A percentile compares a stretch with the other conserved stretches of the same genome.
phyloP scores from a whole-genome alignment of 2,797 vertebrate genomes.

The Picus viridis region DNA sequence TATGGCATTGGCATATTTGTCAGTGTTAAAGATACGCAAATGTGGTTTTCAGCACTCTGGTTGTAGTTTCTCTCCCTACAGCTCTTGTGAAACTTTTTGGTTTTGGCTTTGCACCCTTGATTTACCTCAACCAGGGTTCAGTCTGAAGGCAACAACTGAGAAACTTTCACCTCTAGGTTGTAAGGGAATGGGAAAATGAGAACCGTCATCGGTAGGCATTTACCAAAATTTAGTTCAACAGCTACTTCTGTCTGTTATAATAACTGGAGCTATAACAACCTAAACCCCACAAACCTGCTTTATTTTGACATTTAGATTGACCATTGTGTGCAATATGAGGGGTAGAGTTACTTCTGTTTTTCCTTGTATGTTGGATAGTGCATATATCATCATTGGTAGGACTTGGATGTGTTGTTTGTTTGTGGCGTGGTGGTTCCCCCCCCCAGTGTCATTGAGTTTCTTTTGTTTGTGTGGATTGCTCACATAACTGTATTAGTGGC shows the following conservation, averaged over 20 bases:
- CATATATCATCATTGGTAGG: not conserved
- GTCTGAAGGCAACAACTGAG: not conserved
- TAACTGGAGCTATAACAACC: not conserved
- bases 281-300: not conserved
- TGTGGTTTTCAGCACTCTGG: not conserved
- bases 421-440: not conserved
- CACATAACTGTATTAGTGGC: not conserved
- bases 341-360: not conserved
- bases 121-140: not conserved
- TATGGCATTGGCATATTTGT: not conserved
- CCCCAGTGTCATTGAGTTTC: not conserved
- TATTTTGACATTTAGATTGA: not conserved
- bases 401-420: not conserved
- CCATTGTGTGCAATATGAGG: not conserved
- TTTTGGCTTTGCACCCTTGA: not conserved
- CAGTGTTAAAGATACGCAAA: not conserved
- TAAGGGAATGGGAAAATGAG: not conserved
- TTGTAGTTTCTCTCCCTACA: not conserved
- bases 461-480: not conserved
- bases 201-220: not conserved
- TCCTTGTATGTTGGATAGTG: not conserved
- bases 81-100: not conserved
- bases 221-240: slow-evolving; percentile 12
- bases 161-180: not conserved
- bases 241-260: not conserved